Percentiles rank a stretch among this genome's conserved stretches.
phyloP scores from a whole-genome alignment of 1,140 invertebrate species.

The Drosophila lowei region DNA sequence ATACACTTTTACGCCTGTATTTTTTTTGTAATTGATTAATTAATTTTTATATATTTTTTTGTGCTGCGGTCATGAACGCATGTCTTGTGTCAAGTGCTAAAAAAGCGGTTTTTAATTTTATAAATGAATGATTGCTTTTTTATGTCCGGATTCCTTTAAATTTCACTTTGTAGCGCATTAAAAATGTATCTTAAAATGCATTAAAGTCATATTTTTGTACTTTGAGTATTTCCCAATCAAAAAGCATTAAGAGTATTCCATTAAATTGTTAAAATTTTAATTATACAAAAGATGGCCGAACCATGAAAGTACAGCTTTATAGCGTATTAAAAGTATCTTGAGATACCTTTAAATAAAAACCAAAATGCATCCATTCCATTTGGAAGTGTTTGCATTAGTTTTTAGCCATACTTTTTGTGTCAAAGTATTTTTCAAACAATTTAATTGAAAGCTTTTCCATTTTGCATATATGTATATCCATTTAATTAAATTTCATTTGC shows the following conservation, averaged over 20 bases:
- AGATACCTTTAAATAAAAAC: no score
- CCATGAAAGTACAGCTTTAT: no score
- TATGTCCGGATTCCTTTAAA: constrained; percentile 17
- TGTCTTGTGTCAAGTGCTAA: constrained; percentile 25
- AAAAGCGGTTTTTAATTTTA: constrained; percentile 33
- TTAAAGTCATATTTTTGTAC: neutral
- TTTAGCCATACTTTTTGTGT: constrained; percentile 5
- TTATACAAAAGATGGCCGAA: no score
- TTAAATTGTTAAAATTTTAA: no score
- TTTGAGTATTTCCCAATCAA: neutral
- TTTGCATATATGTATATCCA: constrained; percentile 11
- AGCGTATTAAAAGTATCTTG: no score
- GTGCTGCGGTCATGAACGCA: constrained; percentile 4
- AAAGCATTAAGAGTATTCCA: neutral
- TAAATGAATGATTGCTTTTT: constrained; percentile 26
- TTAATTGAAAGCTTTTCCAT: constrained; percentile 12
- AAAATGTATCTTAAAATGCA: neutral
- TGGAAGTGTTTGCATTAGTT: constrained; percentile 1
- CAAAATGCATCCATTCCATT: neutral
- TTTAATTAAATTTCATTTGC: constrained; percentile 21
- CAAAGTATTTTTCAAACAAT: constrained; percentile 11
- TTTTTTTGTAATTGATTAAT: constrained; percentile 72
- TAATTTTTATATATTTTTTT: constrained; percentile 31
- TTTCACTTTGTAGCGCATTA: constrained; percentile 9
- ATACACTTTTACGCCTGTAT: constrained; percentile 61